These are phyloP conservation scores for Paramormyrops kingsleyae DNA, from an alignment of 2,113 vertebrate species.

Conservation along the genomic window DNA sequence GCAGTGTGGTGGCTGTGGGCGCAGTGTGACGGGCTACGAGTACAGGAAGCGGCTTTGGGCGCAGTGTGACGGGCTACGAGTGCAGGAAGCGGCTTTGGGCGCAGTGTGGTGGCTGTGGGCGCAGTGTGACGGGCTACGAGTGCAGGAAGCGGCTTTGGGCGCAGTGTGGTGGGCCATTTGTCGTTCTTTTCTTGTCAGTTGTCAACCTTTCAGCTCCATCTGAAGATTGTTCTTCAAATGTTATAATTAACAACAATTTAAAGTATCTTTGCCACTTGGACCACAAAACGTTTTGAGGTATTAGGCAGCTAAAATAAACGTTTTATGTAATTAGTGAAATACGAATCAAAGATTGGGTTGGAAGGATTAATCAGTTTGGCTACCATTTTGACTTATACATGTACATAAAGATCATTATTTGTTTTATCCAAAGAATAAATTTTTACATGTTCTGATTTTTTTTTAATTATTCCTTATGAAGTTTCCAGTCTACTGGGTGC, in stretches of 20 bases:
- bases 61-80: too few species aligned
- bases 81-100: neutral
- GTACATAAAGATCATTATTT: too few species aligned
- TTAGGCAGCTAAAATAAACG: neutral
- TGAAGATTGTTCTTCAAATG: neutral
- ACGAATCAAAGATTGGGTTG: neutral
- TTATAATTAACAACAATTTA: neutral
- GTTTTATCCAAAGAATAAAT: too few species aligned
- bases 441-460: too few species aligned
- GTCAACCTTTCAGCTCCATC: too few species aligned
- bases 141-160: neutral
- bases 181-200: neutral
- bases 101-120: too few species aligned
- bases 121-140: too few species aligned
- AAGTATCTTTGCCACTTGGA: neutral
- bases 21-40: too few species aligned
- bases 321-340: neutral
- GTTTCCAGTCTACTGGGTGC: neutral
- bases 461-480: too few species aligned
- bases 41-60: too few species aligned
- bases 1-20: too few species aligned
- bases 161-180: too few species aligned
- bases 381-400: neutral
- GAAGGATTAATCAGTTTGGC: neutral
- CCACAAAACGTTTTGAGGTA: neutral